Base-by-base conservation (phyloP, 2,113 vertebrate species). In the Mormoops blainvillei region DNA sequence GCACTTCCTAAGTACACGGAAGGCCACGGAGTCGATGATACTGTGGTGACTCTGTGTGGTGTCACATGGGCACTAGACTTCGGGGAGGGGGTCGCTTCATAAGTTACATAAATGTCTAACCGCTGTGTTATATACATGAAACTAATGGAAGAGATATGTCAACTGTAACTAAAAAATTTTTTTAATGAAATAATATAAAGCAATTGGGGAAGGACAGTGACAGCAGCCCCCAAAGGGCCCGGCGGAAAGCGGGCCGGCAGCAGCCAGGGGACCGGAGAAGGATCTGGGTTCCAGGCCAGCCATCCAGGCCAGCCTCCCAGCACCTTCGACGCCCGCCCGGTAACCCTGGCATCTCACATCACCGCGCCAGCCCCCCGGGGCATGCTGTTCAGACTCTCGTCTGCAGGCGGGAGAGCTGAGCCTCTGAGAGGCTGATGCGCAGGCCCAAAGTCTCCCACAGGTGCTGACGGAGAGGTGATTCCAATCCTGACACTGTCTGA, bases 261-360 rank as follows among this genome's bases (percentile, higher is more conserved):
- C 26, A 41, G 7, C 20, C 41, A 36, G n/a, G 43, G n/a, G 36
- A 7, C 43, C 43, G 38, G 16, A 9, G 7, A 24, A 16, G 22
- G 12, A 5, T 9, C 56, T 16, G 3, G 3, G 20, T 38, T 87
- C 43, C 48, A 4, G 54, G 24, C n/a, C 33, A 26, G 10, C 11
- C 22, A 7, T 61, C 8, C 20, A 26, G 50, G 76, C 8, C 43
- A 18, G 0, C 19, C 38, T 28, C 8, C 43, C 26, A 6, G 14
- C 4, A 7, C 50, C 43, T 0, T 4, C 1, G 38, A 7, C 12
- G 3, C 36, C 68, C 50, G 45, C 14, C 19, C 3, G 19, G 1
- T 24, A 36, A 36, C 4, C 13, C 36, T 1, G 28, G 4, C 2
- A 2, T 22, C 67, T 65, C 28, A 8, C 7, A 1, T 45, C 22